Conservation (phyloP, 2,888 invertebrate genomes). For the Molorchus minor region DNA sequence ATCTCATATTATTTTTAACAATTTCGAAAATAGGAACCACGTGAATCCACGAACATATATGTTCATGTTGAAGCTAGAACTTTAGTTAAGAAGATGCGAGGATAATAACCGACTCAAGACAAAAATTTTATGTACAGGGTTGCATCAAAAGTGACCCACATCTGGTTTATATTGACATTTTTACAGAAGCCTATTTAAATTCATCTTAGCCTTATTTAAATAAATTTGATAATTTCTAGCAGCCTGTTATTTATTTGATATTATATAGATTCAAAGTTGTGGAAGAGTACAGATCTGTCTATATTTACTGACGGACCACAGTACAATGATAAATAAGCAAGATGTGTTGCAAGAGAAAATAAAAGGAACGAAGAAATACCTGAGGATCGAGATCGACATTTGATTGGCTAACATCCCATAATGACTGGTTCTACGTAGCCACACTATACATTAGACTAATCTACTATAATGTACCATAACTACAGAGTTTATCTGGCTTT, state of each 20-base stretch:
- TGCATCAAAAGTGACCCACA: no score
- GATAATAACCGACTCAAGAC: no score
- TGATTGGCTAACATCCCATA: slow-evolving; percentile 51
- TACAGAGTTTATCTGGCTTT: slow-evolving; percentile 49
- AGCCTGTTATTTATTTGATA: slow-evolving; percentile 1
- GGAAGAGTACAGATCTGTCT: slow-evolving; percentile 11
- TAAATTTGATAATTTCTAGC: not conserved
- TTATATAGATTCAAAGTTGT: slow-evolving; percentile 6
- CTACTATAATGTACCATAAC: slow-evolving; percentile 49
- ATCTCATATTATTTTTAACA: no score
- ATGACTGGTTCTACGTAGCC: slow-evolving; percentile 52
- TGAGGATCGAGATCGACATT: slow-evolving; percentile 52
- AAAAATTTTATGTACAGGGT: no score
- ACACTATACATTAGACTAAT: slow-evolving; percentile 56
- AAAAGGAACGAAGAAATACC: slow-evolving; percentile 44
- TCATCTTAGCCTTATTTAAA: not conserved
- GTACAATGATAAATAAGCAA: slow-evolving; percentile 32
- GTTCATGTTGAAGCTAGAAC: no score
- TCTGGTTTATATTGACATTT: not conserved
- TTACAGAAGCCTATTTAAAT: not conserved
- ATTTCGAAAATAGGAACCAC: no score
- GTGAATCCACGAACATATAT: no score
- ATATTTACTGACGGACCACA: slow-evolving; percentile 34
- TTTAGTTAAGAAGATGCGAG: no score
- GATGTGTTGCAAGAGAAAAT: slow-evolving; percentile 25